Conservation (phyloP, 2,888 invertebrate species). For the Molorchus minor region DNA sequence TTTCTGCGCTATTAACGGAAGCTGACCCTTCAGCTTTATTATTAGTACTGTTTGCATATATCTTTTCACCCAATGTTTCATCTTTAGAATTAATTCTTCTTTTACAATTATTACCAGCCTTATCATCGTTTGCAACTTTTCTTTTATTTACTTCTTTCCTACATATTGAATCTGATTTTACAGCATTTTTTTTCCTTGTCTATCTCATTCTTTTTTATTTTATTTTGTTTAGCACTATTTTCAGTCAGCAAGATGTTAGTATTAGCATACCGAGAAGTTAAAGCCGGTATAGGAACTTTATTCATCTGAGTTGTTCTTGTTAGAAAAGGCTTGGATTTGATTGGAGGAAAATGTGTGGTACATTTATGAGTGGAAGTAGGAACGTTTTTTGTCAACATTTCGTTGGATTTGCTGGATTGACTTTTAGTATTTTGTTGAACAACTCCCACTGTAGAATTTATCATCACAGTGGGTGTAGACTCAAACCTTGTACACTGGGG, state of each 20-base stretch:
- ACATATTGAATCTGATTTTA: constrained; percentile 25
- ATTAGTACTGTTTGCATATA: constrained; percentile 16
- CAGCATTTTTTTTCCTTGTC: not conserved
- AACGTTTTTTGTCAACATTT: too few relatives aligned
- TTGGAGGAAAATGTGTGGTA: too few relatives aligned
- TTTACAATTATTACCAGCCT: constrained; percentile 22
- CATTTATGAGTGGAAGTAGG: too few relatives aligned
- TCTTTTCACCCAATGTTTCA: constrained; percentile 25
- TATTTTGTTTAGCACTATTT: constrained; percentile 29
- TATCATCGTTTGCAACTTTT: constrained; percentile 23
- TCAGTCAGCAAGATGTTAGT: constrained; percentile 26
- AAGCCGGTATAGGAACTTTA: constrained; percentile 62
- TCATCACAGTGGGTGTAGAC: too few relatives aligned
- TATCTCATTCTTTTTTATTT: constrained; percentile 1
- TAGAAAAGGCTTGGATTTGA: constrained; percentile 48
- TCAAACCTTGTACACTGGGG: too few relatives aligned
- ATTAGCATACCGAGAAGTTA: constrained; percentile 54
- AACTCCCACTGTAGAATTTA: too few relatives aligned
- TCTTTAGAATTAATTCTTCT: constrained; percentile 28
- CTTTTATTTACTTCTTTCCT: constrained; percentile 27
- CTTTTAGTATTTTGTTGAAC: too few relatives aligned
- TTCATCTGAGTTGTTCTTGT: constrained; percentile 60
- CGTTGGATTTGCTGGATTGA: too few relatives aligned
- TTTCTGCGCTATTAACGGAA: not conserved
- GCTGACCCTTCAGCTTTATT: constrained; percentile 1